A percentile compares a stretch with the other conserved stretches of the same genome.
Conservation (phyloP, 1,140 invertebrate genomes). For the Batillaria attramentaria region DNA sequence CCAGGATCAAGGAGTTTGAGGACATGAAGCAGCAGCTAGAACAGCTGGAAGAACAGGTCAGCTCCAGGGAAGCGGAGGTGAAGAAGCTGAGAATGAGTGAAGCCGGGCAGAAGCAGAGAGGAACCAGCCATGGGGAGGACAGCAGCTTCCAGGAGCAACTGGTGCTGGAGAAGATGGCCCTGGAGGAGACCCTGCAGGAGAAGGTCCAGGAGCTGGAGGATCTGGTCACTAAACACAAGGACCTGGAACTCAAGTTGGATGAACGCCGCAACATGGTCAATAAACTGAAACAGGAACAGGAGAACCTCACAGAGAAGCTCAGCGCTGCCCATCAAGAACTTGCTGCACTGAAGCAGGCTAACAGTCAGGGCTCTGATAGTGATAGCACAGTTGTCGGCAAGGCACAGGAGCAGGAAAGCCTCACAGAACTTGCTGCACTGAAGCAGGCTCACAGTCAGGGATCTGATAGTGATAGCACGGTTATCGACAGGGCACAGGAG, state of each 20-base stretch:
- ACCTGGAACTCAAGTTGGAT: constrained; percentile 26
- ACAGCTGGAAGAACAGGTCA: not conserved
- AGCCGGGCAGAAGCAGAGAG: constrained; percentile 14
- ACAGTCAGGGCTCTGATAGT: no score
- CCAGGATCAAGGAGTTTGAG: constrained; percentile 11
- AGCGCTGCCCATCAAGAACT: not conserved
- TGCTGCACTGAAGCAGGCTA: constrained; percentile 3
- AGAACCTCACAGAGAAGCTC: constrained; percentile 17
- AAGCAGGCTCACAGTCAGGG: no score
- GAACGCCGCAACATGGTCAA: constrained; percentile 35
- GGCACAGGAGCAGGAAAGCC: no score
- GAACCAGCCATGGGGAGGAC: not conserved
- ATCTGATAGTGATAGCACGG: no score
- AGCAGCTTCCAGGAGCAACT: constrained; percentile 19
- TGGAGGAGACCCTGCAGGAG: constrained; percentile 34
- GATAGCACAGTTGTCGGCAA: no score
- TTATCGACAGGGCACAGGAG: no score
- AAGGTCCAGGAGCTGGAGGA: constrained; percentile 28
- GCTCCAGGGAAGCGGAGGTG: not conserved
- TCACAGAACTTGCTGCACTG: no score
- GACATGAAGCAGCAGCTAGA: not conserved
- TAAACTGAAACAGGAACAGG: constrained; percentile 32
- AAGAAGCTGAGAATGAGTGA: constrained; percentile 1
- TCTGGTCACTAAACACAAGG: not conserved
- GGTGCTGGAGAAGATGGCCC: constrained; percentile 26